Base-by-base conservation (phyloP, 2,797 vertebrate genomes). In the Cirrhinus mrigala region DNA sequence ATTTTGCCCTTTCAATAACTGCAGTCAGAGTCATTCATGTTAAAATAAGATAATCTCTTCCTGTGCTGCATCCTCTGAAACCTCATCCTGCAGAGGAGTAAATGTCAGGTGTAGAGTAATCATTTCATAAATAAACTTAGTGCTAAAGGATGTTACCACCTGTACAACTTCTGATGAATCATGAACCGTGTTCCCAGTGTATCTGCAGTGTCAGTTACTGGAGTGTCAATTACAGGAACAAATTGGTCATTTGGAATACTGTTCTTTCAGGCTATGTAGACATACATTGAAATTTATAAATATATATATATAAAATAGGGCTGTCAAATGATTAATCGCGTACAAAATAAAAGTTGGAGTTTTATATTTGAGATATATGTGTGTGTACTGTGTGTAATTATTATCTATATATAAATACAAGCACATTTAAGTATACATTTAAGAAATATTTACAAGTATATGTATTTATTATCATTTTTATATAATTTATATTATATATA, bases 1-100 rank as follows among this genome's bases (percentile, higher is more conserved):
- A 58, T 78, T 74, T 81, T 64, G 44, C 54, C 64, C 73, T 86
- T 82, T 84, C 64, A 56, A 27, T 54, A 56, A 56, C 76, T 76
- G 60, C 71, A 71, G 71, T 62, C 48, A 71, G 83, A 74, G 75
- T 78, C 11, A 64, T 69, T 60, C 50, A 16, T 74, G 33, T 40
- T n/a, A 62, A 62, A 82, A 79, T 50, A 86, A 84, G 73, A 88
- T 84, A 58, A 84, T 78, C 85, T 84, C 24, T 46, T 80, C 52
- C 4, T 50, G 29, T 80, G 77, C 60, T 71, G 75, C 24, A 62
- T 83, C 46, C 81, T 81, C 79, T 75, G 29, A 77, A 81, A 71
- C n/a, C 33, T 44, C 50, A 66, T 64, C 48, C 18, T 88, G 66
- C 15, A 52, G 58, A 44, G 52, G 68, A 73, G 48, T 75, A 83